These are phyloP conservation scores for Steinernema hermaphroditum DNA, from an alignment of 2,888 invertebrate species.

Conservation along the genomic window DNA sequence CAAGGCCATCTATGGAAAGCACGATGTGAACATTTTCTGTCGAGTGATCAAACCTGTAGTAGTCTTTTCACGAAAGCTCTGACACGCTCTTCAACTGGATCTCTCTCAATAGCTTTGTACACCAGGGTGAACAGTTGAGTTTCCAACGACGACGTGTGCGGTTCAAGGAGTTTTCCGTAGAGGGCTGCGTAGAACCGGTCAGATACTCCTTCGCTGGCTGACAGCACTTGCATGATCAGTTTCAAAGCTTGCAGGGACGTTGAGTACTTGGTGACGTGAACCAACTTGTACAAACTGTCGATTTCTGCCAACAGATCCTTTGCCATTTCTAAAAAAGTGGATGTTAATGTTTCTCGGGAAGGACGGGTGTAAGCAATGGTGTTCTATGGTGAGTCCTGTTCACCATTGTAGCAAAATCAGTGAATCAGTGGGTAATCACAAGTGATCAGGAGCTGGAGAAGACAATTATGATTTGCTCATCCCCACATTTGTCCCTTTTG, in stretches of 20 bases:
- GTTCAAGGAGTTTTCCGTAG: conserved; percentile 82
- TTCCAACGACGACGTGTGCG: conserved; percentile 72
- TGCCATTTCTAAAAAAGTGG: conserved; percentile 44
- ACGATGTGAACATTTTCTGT: neutral
- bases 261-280: conserved; percentile 80
- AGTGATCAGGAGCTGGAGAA: too few species aligned
- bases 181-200: conserved; percentile 78
- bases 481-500: too few species aligned
- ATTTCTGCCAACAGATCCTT: conserved; percentile 73
- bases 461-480: too few species aligned
- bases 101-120: conserved; percentile 81
- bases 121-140: conserved; percentile 84
- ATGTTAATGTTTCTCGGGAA: too few species aligned
- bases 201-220: conserved; percentile 67
- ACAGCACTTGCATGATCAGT: conserved; percentile 74
- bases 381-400: too few species aligned
- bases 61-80: conserved; percentile 84
- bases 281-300: conserved; percentile 79
- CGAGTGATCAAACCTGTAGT: conserved; percentile 71
- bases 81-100: conserved; percentile 76
- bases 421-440: too few species aligned
- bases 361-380: too few species aligned
- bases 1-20: conserved; percentile 61
- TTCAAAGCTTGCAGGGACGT: conserved; percentile 73
- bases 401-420: too few species aligned